Base-by-base conservation (phyloP, 2,797 vertebrate genomes). In the Schizothorax lantsangensis region DNA sequence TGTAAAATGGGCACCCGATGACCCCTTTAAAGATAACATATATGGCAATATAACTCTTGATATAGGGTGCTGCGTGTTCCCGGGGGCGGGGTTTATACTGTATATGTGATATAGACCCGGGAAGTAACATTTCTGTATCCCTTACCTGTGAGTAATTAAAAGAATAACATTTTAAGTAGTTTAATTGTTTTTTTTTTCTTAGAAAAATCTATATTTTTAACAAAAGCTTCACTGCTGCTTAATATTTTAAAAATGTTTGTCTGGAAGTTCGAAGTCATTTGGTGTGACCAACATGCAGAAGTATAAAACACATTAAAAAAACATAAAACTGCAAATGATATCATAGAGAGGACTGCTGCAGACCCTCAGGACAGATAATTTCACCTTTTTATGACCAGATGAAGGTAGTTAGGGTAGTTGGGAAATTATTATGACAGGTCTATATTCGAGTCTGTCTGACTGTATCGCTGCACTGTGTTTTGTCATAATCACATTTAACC, bases 361-460 rank as follows among this genome's bases (percentile, higher is more conserved):
- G 21, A 57, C 21, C 68, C 45, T 57, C 6, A 14, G 23, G 11
- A 78, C 33, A 57, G 5, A 57, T 57, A 3, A 38, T 54, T 75
- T 30, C 33, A 49, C 40, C 64, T 72, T 49, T 33, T 62, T 78
- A 57, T 78, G 74, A 57, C 19, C 33, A 38, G 54, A 81, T 81
- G 14, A 88, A 80, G n/a, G n/a, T n/a, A n/a, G n/a, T n/a, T n/a
- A n/a, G n/a, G 11, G 75, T n/a, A 66, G 81, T 88, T 62, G 59
- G 47, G 45, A 23, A 45, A 49, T 26, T 54, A 26, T 49, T 64
- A 87, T 54, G 11, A 19, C 11, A n/a, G 36, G 33, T 4, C 74
- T 68, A 10, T 75, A 59, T 80, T 79, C 14, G 43, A 83, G 71
- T 36, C 69, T 21, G 75, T 36, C 68, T 26, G 15, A 84, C n/a